Base-by-base conservation (phyloP, 1,140 invertebrate species). In the Bombyx mandarina region DNA sequence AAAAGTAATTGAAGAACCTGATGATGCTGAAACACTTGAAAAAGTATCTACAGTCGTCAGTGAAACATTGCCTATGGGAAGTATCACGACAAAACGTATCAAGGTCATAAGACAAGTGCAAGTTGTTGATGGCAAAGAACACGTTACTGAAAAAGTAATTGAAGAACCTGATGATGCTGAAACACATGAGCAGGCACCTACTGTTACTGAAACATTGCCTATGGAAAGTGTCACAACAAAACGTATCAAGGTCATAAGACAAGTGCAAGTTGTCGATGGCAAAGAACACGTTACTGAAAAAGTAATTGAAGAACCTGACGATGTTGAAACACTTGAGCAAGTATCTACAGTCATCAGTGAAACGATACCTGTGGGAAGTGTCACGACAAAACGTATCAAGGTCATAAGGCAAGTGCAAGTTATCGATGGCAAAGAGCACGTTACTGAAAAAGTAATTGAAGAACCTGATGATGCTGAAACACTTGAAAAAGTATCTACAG, bases 71-170 rank as follows among this genome's bases (percentile, higher is more conserved):
- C 12, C 12, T 18, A 54, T 62, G 43, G 71, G 76, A 69, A 74
- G 71, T n/a, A 46, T 74, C 6, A 93, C 89, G 75, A 93, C 88
- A 56, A 90, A 90, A 66, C 90, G 90, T 55, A 91, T 93, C n/a
- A 91, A 88, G 61, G 91, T 93, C 18, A 93, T 95, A 42, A 90
- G 93, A 66, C 92, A 92, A 67, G 90, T 94, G 7, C 91, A 92
- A 0, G 92, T 95, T 6, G 91, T 96, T 50, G 92, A 96, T 81
- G 95, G 94, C 0, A 93, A 95, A 85, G 92, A 94, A 79, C 89
- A 91, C 58, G 89, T 93, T 0, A 91, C 90, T 1, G 93, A 94
- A 82, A 93, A 69, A 22, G 65, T 63, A 61, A 22, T 74, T 7
- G 65, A 60, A 48, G 66, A 73, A 52, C 69, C 59, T 50, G 52